phyloP scores from a whole-genome alignment of 2,113 vertebrate species.

The Litocranius walleri region DNA sequence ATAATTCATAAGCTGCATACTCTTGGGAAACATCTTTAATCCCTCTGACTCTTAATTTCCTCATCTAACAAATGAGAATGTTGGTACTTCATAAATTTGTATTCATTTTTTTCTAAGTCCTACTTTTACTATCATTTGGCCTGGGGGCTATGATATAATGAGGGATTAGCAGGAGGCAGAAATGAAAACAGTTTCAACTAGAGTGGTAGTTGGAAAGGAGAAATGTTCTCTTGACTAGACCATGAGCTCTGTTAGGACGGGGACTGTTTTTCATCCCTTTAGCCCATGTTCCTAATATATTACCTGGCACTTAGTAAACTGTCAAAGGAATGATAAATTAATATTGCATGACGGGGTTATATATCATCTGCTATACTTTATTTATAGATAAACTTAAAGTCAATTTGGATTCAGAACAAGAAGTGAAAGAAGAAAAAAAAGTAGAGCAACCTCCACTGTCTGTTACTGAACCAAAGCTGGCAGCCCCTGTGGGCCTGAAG shows the following conservation, averaged over 20 bases:
- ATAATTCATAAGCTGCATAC: neutral
- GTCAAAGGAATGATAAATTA: conserved; percentile 48
- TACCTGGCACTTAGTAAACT: conserved; percentile 35
- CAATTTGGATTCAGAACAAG: conserved; percentile 73
- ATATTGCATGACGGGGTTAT: conserved; percentile 18
- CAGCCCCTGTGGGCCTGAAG: conserved; percentile 59
- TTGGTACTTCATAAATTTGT: neutral
- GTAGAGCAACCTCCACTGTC: conserved; percentile 61
- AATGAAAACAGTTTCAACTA: conserved; percentile 4
- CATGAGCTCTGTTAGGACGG: conserved; percentile 4
- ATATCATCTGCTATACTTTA: conserved; percentile 50
- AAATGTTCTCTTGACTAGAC: conserved; percentile 32
- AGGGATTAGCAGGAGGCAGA: conserved; percentile 34
- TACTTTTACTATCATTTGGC: conserved; percentile 38
- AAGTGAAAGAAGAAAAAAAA: conserved; percentile 77
- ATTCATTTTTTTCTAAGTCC: neutral
- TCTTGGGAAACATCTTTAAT: neutral
- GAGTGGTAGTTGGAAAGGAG: conserved; percentile 20
- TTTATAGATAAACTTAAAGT: conserved; percentile 82
- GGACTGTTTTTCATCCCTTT: conserved; percentile 10
- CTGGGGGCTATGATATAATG: neutral
- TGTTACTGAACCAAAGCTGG: conserved; percentile 70
- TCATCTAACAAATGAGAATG: conserved; percentile 28
- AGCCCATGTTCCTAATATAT: neutral
- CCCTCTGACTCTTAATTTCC: conserved; percentile 16